Base-by-base conservation (phyloP, 2,113 vertebrate species). In the Xiphias gladius region DNA sequence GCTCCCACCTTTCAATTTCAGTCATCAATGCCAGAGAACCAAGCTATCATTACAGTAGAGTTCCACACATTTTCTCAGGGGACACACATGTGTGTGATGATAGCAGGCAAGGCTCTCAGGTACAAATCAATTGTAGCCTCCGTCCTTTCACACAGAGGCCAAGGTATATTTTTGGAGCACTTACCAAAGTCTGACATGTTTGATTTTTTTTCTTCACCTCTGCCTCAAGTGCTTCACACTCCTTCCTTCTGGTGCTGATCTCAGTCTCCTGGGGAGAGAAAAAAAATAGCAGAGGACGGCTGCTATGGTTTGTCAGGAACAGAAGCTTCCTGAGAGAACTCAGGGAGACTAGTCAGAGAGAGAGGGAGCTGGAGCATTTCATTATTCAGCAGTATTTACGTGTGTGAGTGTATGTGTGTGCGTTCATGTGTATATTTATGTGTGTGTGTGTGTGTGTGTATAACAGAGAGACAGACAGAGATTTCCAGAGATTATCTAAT, bases 171-270 rank as follows among this genome's bases (percentile, higher is more conserved):
- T 80, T 86, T 76, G 76, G 88, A 87, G 85, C 93, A 93, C 96
- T 95, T 92, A 96, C 95, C 94, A 96, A 94, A 91, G 94, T 95
- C 95, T 96, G 95, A 92, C 96, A 96, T 96, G 94, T 95, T 93
- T 95, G 94, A 91, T 94, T 95, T 85, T 93, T 95, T 92, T 93
- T 96, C 93, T 95, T 95, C 94, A 95, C 94, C 91, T 95, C 94
- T 73, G 92, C 91, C 68, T 94, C 92, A 73, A 95, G 93, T 79
- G 88, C 89, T 93, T 93, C 91, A 84, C 93, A 94, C 94, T 96
- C 94, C 87, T 93, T 94, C 74, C 86, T 91, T 86, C 89, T 96
- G 92, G 86, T 94, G 90, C 91, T 93, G 92, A 94, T 93, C 91
- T 95, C 95, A 70, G 90, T 95, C 92, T 95, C 95, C 96, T 96